Conservation (phyloP, 2,888 invertebrate species). For the Alentia gelatinosa region DNA sequence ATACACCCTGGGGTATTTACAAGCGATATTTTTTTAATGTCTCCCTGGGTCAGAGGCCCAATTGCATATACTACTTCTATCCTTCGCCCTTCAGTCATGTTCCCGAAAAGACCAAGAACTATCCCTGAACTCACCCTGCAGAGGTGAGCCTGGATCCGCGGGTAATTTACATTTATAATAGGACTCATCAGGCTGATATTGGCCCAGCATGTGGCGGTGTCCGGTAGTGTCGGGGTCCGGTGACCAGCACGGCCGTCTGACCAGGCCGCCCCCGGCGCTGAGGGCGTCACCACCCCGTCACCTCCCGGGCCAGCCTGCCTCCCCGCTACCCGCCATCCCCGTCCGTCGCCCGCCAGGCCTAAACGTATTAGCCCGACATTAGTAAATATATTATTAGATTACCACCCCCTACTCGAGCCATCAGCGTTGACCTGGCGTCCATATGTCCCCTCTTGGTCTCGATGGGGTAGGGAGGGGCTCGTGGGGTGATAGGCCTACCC, state of each 20-base stretch:
- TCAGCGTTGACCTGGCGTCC: neutral
- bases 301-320: neutral
- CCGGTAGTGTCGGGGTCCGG: neutral
- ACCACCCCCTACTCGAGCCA: neutral
- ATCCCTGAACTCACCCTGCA: too few species aligned
- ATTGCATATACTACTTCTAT: too few species aligned
- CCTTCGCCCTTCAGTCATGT: too few species aligned
- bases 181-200: neutral
- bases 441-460: neutral
- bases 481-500: constrained; percentile 25
- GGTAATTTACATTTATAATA: neutral
- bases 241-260: neutral
- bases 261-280: neutral
- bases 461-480: too few species aligned
- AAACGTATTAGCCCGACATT: neutral
- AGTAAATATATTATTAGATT: constrained; percentile 49
- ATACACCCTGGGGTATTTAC: too few species aligned
- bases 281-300: neutral
- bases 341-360: neutral
- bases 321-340: neutral
- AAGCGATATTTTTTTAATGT: too few species aligned
- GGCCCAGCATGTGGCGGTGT: neutral
- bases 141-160: too few species aligned
- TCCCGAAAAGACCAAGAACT: too few species aligned
- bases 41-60: too few species aligned